phyloP scores from a whole-genome alignment of 2,888 invertebrate genomes.

The Drosophila nr. fundita region DNA sequence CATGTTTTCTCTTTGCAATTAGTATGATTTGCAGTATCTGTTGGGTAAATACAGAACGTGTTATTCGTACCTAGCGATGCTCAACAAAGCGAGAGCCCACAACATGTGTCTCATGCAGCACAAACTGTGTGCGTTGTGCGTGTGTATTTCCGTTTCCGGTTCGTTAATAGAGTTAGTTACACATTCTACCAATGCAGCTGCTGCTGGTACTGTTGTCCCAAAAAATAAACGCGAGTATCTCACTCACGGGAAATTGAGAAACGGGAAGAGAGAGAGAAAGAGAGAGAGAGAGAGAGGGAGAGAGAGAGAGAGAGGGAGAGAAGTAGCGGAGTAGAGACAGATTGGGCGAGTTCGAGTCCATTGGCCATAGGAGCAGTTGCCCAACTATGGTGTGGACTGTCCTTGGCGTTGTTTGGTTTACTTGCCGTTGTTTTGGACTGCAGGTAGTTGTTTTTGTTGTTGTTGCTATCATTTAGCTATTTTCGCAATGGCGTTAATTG shows the following conservation, averaged over 20 bases:
- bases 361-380: slow-evolving; percentile 32
- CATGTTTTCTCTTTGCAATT: not conserved
- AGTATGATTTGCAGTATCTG: not conserved
- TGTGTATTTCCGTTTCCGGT: slow-evolving; percentile 77
- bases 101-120: slow-evolving; percentile 53
- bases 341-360: slow-evolving; percentile 8
- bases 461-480: slow-evolving; percentile 72
- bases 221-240: slow-evolving; percentile 53
- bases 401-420: slow-evolving; percentile 47
- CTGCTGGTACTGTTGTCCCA: slow-evolving; percentile 16
- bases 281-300: not conserved
- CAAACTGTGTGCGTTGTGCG: slow-evolving; percentile 32
- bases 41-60: not conserved
- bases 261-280: not conserved
- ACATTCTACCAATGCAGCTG: slow-evolving; percentile 61
- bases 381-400: slow-evolving; percentile 10
- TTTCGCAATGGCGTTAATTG: slow-evolving; percentile 81
- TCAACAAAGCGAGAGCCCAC: slow-evolving; percentile 36
- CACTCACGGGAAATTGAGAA: slow-evolving; percentile 20
- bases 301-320: not conserved
- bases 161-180: slow-evolving; percentile 83
- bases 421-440: slow-evolving; percentile 49
- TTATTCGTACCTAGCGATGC: not conserved
- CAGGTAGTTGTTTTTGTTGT: slow-evolving; percentile 38
- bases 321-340: not conserved